These are phyloP conservation scores for Ceyx cyanopectus DNA, from an alignment of 2,113 vertebrate species.

Conservation along the genomic window DNA sequence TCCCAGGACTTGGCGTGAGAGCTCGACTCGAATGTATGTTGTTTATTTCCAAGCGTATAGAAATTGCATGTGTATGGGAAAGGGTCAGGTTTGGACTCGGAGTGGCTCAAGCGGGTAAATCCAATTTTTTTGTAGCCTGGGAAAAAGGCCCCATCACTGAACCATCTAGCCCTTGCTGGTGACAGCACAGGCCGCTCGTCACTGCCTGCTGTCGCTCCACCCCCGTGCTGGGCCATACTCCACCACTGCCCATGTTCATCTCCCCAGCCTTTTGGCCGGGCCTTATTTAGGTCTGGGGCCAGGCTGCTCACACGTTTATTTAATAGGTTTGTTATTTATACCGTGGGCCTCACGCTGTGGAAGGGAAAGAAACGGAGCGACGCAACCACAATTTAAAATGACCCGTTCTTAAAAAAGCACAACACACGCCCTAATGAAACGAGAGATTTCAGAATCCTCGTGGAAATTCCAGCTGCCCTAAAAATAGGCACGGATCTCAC, in stretches of 20 bases:
- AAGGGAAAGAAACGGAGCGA: neutral
- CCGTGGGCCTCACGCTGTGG: fast-evolving
- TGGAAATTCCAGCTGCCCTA: constrained; percentile 65
- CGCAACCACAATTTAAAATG: constrained; percentile 44
- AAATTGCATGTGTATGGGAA: neutral
- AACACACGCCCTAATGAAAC: constrained; percentile 59
- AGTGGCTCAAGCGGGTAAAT: neutral
- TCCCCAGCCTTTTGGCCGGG: neutral
- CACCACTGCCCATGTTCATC: neutral
- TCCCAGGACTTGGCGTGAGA: constrained; percentile 7
- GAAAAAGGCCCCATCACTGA: neutral
- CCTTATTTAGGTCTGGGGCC: fast-evolving
- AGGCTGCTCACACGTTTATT: neutral
- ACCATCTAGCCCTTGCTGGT: neutral
- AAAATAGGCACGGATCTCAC: constrained; percentile 20
- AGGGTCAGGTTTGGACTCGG: neutral
- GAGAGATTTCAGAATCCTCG: constrained; percentile 66
- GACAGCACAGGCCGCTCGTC: neutral
- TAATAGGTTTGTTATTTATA: constrained; percentile 43
- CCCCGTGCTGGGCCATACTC: neutral
- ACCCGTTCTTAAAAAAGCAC: constrained; percentile 63
- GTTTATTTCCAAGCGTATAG: constrained; percentile 54
- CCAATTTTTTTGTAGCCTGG: neutral
- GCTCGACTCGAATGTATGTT: neutral
- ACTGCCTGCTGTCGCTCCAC: too few relatives aligned